phyloP scores from a whole-genome alignment of 2,888 invertebrate species.

The Seladonia tumulorum region DNA sequence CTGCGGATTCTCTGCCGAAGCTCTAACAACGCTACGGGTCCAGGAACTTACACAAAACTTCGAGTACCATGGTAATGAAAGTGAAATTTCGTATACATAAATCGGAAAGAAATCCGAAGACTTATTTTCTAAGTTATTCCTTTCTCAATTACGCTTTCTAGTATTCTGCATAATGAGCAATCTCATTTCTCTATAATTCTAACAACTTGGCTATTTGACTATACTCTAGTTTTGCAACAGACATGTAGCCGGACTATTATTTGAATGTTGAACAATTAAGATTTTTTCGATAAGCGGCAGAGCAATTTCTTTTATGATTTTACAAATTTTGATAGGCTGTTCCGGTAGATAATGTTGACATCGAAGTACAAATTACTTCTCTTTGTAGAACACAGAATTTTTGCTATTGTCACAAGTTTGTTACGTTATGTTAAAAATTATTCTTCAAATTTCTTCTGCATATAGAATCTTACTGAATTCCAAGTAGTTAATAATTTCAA shows the following conservation, averaged over 20 bases:
- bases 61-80: slow-evolving; percentile 21
- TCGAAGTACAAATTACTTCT: neutral
- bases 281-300: too few relatives aligned
- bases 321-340: too few relatives aligned
- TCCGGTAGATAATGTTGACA: neutral
- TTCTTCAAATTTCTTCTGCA: neutral
- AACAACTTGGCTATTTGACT: neutral
- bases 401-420: neutral
- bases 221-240: too few relatives aligned
- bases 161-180: neutral
- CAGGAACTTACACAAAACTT: neutral
- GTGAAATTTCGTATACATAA: neutral
- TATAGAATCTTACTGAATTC: neutral
- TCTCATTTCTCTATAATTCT: neutral
- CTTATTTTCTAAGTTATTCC: neutral
- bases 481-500: neutral
- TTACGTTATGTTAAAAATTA: neutral
- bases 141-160: neutral
- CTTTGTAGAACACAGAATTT: too few relatives aligned
- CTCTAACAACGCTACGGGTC: slow-evolving; percentile 12
- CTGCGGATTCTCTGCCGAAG: slow-evolving; percentile 25
- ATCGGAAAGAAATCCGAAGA: neutral
- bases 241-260: neutral
- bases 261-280: too few relatives aligned
- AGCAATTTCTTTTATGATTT: too few relatives aligned